Conservation (phyloP, 2,797 vertebrate species). For the Rhynchotus rufescens region DNA sequence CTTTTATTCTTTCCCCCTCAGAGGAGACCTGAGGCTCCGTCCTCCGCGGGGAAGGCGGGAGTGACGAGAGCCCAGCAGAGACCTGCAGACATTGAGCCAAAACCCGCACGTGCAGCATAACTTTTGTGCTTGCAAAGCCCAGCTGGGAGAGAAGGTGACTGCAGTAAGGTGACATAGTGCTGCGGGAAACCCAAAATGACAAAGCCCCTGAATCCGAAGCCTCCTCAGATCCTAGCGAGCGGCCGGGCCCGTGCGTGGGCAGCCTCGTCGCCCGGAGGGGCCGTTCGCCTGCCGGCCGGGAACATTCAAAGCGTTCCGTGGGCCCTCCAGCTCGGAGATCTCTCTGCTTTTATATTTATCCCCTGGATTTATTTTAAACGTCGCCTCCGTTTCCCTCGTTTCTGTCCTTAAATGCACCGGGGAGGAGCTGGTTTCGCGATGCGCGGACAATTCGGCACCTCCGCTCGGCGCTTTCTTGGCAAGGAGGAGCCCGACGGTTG, state of each 20-base stretch:
- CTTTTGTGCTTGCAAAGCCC: background rate
- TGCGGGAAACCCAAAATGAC: background rate
- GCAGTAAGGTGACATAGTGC: background rate
- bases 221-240: background rate
- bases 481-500: conserved; percentile 35
- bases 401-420: conserved; percentile 65
- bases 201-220: background rate
- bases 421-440: conserved; percentile 58
- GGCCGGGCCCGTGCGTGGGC: fast-evolving
- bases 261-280: background rate
- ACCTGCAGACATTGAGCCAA: background rate
- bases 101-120: background rate
- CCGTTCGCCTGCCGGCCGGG: background rate
- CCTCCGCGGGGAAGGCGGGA: background rate
- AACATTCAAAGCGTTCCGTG: background rate
- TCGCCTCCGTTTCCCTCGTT: conserved; percentile 40
- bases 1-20: background rate
- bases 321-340: background rate
- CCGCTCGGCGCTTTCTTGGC: conserved; percentile 58
- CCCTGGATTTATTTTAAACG: conserved; percentile 59
- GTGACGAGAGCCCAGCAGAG: background rate
- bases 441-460: conserved; percentile 57
- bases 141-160: background rate
- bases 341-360: conserved; percentile 27
- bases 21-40: background rate